Conservation (phyloP, 64 coral and sea anemone species). For the Actinia equina region DNA sequence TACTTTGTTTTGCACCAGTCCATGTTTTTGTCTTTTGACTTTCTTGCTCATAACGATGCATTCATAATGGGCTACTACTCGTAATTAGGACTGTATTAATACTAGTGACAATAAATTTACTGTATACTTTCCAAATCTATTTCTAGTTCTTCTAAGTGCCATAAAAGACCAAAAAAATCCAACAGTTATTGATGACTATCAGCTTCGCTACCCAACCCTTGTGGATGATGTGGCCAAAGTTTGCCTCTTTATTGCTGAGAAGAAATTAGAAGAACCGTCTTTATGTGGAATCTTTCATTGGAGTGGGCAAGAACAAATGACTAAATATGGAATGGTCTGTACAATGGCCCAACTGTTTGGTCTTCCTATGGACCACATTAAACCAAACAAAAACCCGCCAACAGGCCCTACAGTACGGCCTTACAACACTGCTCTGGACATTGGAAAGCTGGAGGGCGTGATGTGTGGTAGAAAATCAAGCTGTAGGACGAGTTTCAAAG, state of each 20-base stretch:
- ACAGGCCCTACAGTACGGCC: slow-evolving; percentile 57
- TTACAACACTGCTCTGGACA: slow-evolving; percentile 60
- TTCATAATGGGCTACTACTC: no score
- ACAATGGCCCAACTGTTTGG: slow-evolving; percentile 69
- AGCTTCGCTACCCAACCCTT: slow-evolving; percentile 68
- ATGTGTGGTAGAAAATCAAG: slow-evolving; percentile 22
- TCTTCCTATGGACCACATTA: slow-evolving; percentile 53
- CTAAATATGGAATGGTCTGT: slow-evolving; percentile 78
- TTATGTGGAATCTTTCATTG: slow-evolving; percentile 76
- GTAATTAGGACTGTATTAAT: no score
- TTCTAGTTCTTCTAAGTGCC: slow-evolving; percentile 66
- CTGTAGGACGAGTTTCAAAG: slow-evolving; percentile 54
- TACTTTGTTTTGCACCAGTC: no score
- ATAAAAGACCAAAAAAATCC: slow-evolving; percentile 60
- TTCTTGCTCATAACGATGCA: no score
- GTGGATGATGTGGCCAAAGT: slow-evolving; percentile 70
- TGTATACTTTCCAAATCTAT: not conserved
- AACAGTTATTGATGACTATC: slow-evolving; percentile 65
- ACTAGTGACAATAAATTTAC: no score
- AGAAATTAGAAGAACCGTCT: slow-evolving; percentile 23
- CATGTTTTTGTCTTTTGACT: no score
- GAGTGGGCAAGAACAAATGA: slow-evolving; percentile 67
- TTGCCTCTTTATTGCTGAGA: slow-evolving; percentile 50
- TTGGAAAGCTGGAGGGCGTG: slow-evolving; percentile 33
- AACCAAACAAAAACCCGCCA: slow-evolving; percentile 43